A percentile compares a stretch with the other conserved stretches of the same genome.
Evolutionary conservation across 1,140 invertebrate genomes (phyloP).

Genomic region (Armadillidium nasatum): DNA sequence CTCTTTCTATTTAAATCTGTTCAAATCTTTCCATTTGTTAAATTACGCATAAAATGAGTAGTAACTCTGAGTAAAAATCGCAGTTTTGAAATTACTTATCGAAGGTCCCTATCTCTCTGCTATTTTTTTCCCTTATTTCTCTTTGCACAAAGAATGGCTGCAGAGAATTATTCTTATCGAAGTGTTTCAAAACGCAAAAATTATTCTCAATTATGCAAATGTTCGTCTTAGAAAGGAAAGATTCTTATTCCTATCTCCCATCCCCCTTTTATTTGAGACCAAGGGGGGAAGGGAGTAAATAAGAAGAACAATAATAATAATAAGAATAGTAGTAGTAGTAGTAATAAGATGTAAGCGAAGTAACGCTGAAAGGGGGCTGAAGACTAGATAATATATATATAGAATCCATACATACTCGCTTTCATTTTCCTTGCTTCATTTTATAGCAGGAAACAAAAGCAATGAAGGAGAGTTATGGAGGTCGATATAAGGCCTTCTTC

Average conservation of each 20-base stretch:
- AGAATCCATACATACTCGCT: background rate
- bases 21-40: background rate
- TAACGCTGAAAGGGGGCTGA: too few relatives aligned
- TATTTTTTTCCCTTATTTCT: background rate
- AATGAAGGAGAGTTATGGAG: constrained; percentile 10
- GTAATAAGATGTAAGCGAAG: too few relatives aligned
- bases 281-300: background rate
- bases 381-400: too few relatives aligned
- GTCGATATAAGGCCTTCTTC: constrained; percentile 45
- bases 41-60: constrained; percentile 1
- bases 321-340: too few relatives aligned
- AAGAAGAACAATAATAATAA: too few relatives aligned
- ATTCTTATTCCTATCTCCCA: background rate
- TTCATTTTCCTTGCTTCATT: constrained; percentile 10
- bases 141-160: background rate
- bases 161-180: background rate
- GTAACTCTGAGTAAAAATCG: background rate
- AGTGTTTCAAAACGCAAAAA: constrained; percentile 13
- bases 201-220: constrained; percentile 9
- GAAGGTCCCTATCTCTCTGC: background rate
- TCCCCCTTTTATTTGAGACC: background rate
- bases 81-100: constrained; percentile 1
- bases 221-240: background rate
- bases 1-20: too few relatives aligned
- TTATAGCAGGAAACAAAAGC: constrained; percentile 7